phyloP scores from a whole-genome alignment of 2,113 vertebrate species.

The Aphyosemion australe region DNA sequence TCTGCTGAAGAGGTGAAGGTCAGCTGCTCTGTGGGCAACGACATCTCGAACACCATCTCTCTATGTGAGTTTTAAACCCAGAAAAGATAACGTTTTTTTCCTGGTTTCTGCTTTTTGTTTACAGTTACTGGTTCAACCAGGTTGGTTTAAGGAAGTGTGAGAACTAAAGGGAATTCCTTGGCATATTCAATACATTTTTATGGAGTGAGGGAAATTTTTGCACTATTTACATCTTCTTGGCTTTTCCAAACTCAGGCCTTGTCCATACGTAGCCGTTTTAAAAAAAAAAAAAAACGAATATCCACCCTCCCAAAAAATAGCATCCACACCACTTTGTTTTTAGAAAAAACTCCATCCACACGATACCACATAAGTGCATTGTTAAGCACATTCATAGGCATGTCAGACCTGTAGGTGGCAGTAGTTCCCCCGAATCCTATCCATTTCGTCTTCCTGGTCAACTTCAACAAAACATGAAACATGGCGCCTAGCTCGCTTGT shows the following conservation, averaged over 20 bases:
- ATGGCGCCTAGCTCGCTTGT: too few species aligned
- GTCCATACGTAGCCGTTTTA: too few species aligned
- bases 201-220: neutral
- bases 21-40: constrained; percentile 39
- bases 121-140: neutral
- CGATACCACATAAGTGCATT: too few species aligned
- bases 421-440: too few species aligned
- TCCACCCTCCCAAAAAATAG: too few species aligned
- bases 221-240: neutral
- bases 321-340: too few species aligned
- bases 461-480: too few species aligned
- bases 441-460: too few species aligned
- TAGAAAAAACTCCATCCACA: too few species aligned
- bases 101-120: neutral
- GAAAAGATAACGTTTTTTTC: neutral
- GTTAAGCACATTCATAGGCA: too few species aligned
- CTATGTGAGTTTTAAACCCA: constrained; percentile 58
- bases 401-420: too few species aligned
- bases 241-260: neutral
- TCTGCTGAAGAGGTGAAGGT: neutral
- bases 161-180: constrained; percentile 11
- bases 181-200: constrained; percentile 1
- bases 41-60: neutral
- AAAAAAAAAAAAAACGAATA: too few species aligned
- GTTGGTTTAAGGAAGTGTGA: constrained; percentile 47